These are phyloP conservation scores for Otis tarda DNA, from an alignment of 2,113 vertebrate species.

Conservation along the genomic window DNA sequence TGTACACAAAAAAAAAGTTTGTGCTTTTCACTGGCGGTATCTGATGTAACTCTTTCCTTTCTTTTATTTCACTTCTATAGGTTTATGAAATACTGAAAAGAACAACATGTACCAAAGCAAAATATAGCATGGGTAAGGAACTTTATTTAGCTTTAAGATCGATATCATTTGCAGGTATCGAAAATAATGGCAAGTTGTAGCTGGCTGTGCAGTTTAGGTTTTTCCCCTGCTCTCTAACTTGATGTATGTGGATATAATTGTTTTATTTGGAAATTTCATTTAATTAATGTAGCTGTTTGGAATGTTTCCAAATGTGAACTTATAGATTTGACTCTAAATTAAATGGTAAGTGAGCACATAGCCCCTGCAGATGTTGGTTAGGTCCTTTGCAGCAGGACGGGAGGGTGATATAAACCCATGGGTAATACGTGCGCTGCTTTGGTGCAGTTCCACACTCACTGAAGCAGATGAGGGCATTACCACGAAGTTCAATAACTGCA, in stretches of 20 bases:
- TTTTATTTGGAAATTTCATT: constrained; percentile 28
- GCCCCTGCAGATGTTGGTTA: neutral
- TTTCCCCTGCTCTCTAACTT: neutral
- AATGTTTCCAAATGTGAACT: neutral
- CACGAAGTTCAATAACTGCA: neutral
- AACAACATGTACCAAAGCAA: constrained; percentile 86
- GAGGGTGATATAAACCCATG: neutral
- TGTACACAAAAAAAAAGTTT: neutral
- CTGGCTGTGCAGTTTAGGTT: neutral
- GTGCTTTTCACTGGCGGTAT: neutral
- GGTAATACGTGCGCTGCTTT: neutral
- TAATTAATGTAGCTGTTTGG: neutral
- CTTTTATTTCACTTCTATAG: constrained; percentile 65
- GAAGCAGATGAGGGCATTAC: neutral
- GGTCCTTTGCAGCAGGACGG: neutral
- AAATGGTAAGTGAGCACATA: neutral
- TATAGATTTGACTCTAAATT: neutral
- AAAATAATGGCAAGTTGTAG: neutral
- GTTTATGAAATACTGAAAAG: constrained; percentile 94
- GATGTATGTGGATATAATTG: neutral
- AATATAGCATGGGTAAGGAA: constrained; percentile 91
- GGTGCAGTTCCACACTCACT: neutral
- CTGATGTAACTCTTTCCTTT: neutral
- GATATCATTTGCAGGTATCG: neutral
- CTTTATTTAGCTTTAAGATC: constrained; percentile 9